Conservation (phyloP, 2,113 vertebrate species). For the Mus pahari region DNA sequence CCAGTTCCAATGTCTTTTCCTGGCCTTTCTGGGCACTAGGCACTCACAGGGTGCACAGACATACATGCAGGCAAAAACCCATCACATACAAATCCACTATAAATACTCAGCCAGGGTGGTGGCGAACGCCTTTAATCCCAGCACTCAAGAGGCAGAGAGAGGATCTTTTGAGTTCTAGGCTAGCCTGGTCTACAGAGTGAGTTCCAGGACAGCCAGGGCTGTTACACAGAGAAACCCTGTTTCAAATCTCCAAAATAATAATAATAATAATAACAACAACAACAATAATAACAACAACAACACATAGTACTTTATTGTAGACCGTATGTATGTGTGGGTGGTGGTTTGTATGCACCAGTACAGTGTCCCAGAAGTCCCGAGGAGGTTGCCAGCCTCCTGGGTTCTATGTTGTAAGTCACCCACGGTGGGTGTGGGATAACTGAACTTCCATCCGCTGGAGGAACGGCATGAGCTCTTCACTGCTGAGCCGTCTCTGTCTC, state of each 20-base stretch:
- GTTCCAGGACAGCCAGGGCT: no score
- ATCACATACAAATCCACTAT: neutral
- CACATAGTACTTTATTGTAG: neutral
- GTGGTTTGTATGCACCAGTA: neutral
- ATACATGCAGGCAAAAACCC: neutral
- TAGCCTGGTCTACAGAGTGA: no score
- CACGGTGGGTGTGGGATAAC: neutral
- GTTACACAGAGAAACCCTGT: no score
- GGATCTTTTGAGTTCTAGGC: no score
- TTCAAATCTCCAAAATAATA: neutral
- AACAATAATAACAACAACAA: neutral
- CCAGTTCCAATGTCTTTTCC: neutral
- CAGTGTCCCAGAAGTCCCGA: no score
- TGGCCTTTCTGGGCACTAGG: neutral
- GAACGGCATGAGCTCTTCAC: neutral
- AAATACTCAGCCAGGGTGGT: neutral
- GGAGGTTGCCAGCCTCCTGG: neutral
- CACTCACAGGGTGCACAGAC: neutral
- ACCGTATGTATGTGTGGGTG: neutral
- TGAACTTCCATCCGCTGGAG: neutral
- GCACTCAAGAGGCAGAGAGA: no score
- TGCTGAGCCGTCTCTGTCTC: no score
- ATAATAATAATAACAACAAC: neutral
- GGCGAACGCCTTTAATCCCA: neutral
- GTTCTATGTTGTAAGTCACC: neutral